Conservation (phyloP, 2,888 invertebrate species). For the Sympetrum striolatum region DNA sequence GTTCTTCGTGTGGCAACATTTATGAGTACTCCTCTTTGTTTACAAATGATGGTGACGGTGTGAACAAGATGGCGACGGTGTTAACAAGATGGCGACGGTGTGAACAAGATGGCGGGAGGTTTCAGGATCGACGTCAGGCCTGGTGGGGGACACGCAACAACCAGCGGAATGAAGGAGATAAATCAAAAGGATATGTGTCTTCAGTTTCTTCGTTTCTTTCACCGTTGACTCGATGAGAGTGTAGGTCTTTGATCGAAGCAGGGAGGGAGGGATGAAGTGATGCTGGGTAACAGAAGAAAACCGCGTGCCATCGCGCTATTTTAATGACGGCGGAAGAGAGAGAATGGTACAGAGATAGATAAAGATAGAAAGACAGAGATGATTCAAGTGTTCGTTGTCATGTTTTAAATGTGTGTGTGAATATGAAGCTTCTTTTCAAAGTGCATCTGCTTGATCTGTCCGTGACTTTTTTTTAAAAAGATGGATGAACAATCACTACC, state of each 20-base stretch:
- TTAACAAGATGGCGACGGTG: background rate
- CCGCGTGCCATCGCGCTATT: too few species aligned
- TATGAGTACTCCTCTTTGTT: background rate
- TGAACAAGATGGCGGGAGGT: background rate
- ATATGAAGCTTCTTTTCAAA: slow-evolving; percentile 3
- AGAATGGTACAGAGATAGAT: background rate
- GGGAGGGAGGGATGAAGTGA: too few species aligned
- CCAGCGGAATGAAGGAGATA: background rate
- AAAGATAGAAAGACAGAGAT: background rate
- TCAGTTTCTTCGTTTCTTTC: background rate
- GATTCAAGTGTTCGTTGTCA: background rate
- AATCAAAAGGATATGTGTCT: background rate
- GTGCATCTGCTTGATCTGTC: slow-evolving; percentile 36
- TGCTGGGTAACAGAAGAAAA: too few species aligned
- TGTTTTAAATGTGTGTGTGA: background rate
- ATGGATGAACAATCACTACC: slow-evolving; percentile 25
- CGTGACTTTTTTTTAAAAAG: slow-evolving; percentile 11
- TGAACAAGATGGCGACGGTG: background rate
- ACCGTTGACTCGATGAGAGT: too few species aligned
- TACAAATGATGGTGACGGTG: background rate
- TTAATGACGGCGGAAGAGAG: background rate
- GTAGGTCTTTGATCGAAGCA: too few species aligned
- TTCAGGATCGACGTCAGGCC: background rate
- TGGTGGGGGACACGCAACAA: background rate
- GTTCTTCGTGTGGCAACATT: background rate